phyloP scores from a whole-genome alignment of 2,113 vertebrate species.

The Bubo blakistoni region DNA sequence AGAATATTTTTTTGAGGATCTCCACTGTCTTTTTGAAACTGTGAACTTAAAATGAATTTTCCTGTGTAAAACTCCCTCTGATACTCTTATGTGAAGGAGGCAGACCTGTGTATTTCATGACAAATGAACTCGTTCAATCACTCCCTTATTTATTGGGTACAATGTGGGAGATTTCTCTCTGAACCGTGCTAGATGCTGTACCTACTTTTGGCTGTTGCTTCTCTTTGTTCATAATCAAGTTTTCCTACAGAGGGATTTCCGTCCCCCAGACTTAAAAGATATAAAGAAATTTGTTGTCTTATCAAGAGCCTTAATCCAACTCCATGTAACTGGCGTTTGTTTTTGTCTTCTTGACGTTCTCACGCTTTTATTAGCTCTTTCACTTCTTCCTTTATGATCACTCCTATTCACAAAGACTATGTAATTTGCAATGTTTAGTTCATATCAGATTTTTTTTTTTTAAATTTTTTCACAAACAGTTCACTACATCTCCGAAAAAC shows the following conservation, averaged over 20 bases:
- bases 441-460: neutral
- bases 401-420: neutral
- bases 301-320: neutral
- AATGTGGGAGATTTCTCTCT: neutral
- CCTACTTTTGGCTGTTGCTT: neutral
- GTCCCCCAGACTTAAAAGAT: neutral
- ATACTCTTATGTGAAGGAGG: neutral
- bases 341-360: neutral
- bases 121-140: neutral
- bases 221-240: neutral
- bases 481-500: neutral
- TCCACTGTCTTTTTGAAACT: neutral
- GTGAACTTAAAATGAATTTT: neutral
- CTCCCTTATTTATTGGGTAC: neutral
- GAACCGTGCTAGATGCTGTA: neutral
- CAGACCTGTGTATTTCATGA: neutral
- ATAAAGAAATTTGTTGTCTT: neutral
- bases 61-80: neutral
- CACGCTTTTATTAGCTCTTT: neutral
- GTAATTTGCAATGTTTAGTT: neutral
- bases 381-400: neutral
- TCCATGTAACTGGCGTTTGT: neutral
- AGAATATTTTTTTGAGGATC: neutral
- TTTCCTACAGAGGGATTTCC: neutral
- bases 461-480: neutral